phyloP scores from a whole-genome alignment of 1,140 invertebrate genomes.

The Drosophila takahashii region DNA sequence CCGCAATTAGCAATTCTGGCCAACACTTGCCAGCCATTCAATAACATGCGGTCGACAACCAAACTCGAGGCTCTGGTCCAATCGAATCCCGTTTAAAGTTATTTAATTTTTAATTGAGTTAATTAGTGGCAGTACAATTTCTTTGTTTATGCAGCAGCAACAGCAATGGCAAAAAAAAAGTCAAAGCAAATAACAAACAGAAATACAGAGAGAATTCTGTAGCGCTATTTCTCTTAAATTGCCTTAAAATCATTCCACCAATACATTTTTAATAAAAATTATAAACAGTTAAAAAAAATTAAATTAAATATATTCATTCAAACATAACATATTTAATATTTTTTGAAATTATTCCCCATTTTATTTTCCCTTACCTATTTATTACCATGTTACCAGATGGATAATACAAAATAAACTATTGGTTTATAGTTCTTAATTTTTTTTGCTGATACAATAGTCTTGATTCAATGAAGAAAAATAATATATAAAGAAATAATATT shows the following conservation, averaged over 20 bases:
- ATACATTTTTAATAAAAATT: neutral
- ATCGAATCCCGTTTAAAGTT: slow-evolving; percentile 68
- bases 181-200: neutral
- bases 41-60: slow-evolving; percentile 56
- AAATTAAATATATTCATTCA: neutral
- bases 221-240: too few relatives aligned
- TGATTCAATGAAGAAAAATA: too few relatives aligned
- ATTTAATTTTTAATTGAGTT: slow-evolving; percentile 80
- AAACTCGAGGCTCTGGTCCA: slow-evolving; percentile 3
- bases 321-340: too few relatives aligned
- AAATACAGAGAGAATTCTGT: neutral
- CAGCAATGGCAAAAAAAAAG: slow-evolving; percentile 1
- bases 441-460: too few relatives aligned
- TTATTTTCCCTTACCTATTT: too few relatives aligned
- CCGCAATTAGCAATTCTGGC: slow-evolving; percentile 68
- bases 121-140: slow-evolving; percentile 65
- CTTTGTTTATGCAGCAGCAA: slow-evolving; percentile 75
- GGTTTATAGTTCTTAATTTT: too few relatives aligned
- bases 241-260: neutral
- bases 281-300: too few relatives aligned
- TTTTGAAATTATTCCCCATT: too few relatives aligned
- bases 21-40: slow-evolving; percentile 47
- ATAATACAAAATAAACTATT: too few relatives aligned
- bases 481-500: too few relatives aligned
- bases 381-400: too few relatives aligned